A percentile compares a stretch with the other conserved stretches of the same genome.
phyloP scores from a whole-genome alignment of 2,888 invertebrate genomes.

The Diarsia brunnea region DNA sequence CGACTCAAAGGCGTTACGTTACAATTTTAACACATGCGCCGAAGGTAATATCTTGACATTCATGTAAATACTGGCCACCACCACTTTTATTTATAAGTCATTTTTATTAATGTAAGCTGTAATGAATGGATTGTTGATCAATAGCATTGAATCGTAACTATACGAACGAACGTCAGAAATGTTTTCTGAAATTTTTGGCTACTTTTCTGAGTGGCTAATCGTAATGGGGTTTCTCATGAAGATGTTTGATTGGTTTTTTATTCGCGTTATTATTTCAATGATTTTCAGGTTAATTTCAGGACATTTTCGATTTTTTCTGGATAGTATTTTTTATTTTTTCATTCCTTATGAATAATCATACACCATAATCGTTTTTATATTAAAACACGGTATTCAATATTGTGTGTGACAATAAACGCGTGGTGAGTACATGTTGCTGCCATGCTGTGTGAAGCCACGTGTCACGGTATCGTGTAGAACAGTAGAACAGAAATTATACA shows the following conservation, averaged over 20 bases:
- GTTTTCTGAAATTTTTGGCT: not conserved
- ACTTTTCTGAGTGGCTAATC: not conserved
- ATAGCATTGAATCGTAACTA: not conserved
- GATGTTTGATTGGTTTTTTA: not conserved
- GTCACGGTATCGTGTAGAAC: constrained; percentile 36
- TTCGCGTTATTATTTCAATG: no score
- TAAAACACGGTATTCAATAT: not conserved
- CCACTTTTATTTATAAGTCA: constrained; percentile 12
- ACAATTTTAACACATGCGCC: constrained; percentile 39
- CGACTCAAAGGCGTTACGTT: constrained; percentile 39
- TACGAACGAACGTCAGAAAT: not conserved
- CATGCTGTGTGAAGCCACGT: constrained; percentile 48
- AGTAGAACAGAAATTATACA: constrained; percentile 48
- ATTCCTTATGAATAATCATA: no score
- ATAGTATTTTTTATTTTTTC: not conserved
- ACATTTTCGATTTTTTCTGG: not conserved
- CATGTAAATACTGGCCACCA: constrained; percentile 16
- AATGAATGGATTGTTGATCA: not conserved
- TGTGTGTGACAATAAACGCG: constrained; percentile 8
- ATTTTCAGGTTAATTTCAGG: not conserved
- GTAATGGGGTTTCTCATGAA: constrained; percentile 1
- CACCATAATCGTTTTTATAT: not conserved
- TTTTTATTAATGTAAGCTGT: not conserved
- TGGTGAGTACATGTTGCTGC: constrained; percentile 17
- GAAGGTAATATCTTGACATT: constrained; percentile 42